Evolutionary conservation across 2,797 vertebrate species (phyloP).

Genomic region (Carcharodon carcharias): DNA sequence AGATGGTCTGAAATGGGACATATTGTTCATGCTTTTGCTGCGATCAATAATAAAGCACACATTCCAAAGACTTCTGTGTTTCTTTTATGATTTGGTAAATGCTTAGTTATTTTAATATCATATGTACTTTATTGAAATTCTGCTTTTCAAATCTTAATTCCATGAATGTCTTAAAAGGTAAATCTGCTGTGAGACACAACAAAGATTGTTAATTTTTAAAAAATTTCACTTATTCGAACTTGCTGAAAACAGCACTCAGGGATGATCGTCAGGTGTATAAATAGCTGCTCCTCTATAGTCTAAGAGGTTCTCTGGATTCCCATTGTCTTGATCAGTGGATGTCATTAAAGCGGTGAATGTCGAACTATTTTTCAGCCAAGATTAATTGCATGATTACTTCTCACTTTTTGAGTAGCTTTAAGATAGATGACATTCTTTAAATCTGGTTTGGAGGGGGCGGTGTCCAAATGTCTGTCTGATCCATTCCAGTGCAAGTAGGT

Average conservation of each 20-base stretch:
- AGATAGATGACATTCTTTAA: not conserved
- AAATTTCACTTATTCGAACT: not conserved
- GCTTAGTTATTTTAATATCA: not conserved
- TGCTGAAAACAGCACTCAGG: not conserved
- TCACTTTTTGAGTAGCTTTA: not conserved
- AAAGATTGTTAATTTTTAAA: not conserved
- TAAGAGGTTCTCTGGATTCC: not conserved
- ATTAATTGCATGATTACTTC: not conserved
- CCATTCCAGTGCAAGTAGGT: not conserved
- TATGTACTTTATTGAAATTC: not conserved
- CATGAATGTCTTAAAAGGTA: not conserved
- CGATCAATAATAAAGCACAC: not conserved
- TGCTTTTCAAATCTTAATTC: not conserved
- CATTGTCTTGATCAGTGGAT: slow-evolving; percentile 8
- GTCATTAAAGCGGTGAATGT: not conserved
- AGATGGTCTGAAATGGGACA: not conserved
- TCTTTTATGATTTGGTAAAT: not conserved
- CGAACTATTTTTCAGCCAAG: not conserved
- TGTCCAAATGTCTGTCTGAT: not conserved
- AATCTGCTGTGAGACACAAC: not conserved
- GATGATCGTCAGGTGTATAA: not conserved
- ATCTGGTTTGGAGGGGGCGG: not conserved
- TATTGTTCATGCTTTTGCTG: not conserved
- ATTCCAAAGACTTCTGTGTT: not conserved
- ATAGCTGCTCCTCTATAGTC: not conserved